These are phyloP conservation scores for Cerastoderma edule DNA, from an alignment of 2,888 invertebrate genomes.

Conservation along the genomic window DNA sequence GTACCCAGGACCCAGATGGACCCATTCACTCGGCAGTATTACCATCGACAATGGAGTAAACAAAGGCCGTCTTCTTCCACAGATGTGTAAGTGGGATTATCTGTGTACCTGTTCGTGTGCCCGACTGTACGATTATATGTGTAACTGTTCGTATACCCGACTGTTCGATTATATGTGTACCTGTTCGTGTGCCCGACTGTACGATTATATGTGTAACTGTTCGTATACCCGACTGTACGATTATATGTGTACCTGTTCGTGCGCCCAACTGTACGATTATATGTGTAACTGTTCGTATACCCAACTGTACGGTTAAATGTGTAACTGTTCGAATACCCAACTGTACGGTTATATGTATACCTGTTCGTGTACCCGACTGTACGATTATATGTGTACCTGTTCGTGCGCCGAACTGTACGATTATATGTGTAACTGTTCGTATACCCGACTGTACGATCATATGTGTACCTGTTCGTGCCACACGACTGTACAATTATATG, in stretches of 20 bases:
- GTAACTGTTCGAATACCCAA: not conserved
- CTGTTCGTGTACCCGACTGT: not conserved
- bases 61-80: constrained; percentile 16
- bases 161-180: not conserved
- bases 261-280: not conserved
- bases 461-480: too few species aligned
- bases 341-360: not conserved
- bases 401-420: too few species aligned
- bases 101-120: not conserved
- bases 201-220: not conserved
- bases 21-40: constrained; percentile 75
- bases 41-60: constrained; percentile 69
- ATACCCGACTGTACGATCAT: too few species aligned
- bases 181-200: not conserved
- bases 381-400: not conserved
- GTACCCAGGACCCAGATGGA: constrained; percentile 66
- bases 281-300: not conserved
- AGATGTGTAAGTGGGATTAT: constrained; percentile 14
- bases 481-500: too few species aligned
- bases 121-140: not conserved
- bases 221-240: not conserved
- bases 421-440: too few species aligned
- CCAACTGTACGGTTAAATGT: not conserved
- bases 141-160: not conserved
- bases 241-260: not conserved